Evolutionary conservation across 2,113 vertebrate genomes (phyloP), one percentile per base, ranked within the genome.

Genomic region (Actenoides hombroni): DNA sequence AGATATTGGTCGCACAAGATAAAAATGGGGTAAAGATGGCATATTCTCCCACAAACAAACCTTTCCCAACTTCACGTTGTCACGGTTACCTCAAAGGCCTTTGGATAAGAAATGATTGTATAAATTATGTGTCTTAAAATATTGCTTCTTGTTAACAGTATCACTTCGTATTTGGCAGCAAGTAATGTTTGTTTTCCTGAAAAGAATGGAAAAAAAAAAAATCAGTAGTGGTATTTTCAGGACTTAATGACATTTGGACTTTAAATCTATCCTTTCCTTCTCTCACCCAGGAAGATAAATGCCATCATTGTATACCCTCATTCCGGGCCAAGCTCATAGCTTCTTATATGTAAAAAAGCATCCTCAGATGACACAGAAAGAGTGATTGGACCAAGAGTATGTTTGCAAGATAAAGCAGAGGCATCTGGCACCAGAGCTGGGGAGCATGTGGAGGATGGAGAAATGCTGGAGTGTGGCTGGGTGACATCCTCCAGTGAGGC

Each of bases 401-500:
- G 59, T 92, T 89, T 95, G 39, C 78, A 82, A 71, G 80, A 86
- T 78, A 79, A 25, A 89, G 77, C 60, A 94, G 83, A 95, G 16
- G 53, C 83, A 95, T 87, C 86, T 95, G 95, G 65, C 53, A 3
- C 64, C 65, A 89, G 86, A 89, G 59, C 57, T 0, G 1, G 70
- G 48, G 65, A 94, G 69, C 91, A 89, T 95, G 95, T 89, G 89
- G 86, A 94, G 29, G 46, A 67, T 87, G 65, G 48, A 92, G 84
- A 82, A 89, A 95, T 89, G 80, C 70, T 96, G 77, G 86, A 95
- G 61, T 79, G 89, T 82, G 93, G 44, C 83, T 89, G 91, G 84
- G 70, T 86, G 91, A 82, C 74, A 96, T 95, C 89, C 65, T 95
- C 86, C 86, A 91, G 61, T 42, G 81, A 90, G 83, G 86, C 83